Conservation (phyloP, 1,140 invertebrate species). For the Zaprionus gabonicus region DNA sequence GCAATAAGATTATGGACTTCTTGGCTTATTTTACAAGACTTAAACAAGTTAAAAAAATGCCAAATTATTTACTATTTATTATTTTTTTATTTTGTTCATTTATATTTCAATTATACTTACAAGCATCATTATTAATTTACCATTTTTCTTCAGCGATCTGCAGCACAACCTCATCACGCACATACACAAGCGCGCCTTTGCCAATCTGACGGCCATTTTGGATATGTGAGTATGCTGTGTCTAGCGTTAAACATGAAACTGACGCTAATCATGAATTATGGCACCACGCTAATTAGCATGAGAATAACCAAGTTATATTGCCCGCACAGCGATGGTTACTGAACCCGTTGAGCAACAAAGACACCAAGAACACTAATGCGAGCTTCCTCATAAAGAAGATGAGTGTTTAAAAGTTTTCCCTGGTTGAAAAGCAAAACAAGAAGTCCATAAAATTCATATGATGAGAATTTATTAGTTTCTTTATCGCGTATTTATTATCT, state of each 20-base stretch:
- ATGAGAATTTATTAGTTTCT: slow-evolving; percentile 1
- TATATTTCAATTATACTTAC: neutral
- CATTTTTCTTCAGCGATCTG: slow-evolving; percentile 63
- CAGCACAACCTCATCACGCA: slow-evolving; percentile 78
- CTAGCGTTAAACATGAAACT: neutral
- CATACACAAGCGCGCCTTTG: slow-evolving; percentile 80
- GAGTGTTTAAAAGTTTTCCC: slow-evolving; percentile 25
- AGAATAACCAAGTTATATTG: slow-evolving; percentile 19
- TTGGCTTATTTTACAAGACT: neutral
- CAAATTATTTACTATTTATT: neutral
- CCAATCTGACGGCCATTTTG: slow-evolving; percentile 60
- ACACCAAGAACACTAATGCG: slow-evolving; percentile 33
- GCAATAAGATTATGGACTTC: neutral
- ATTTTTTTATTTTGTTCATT: neutral
- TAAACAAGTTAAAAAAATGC: neutral
- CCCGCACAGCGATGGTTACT: slow-evolving; percentile 32
- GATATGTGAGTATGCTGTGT: slow-evolving; percentile 80
- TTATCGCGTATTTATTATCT: slow-evolving; percentile 9
- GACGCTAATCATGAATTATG: slow-evolving; percentile 60
- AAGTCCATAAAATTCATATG: neutral
- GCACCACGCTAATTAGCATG: slow-evolving; percentile 61
- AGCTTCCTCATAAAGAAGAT: slow-evolving; percentile 9
- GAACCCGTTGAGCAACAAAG: slow-evolving; percentile 39
- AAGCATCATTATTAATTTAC: neutral
- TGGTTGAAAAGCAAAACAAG: neutral